These are phyloP conservation scores for Sceloporus undulatus DNA, from an alignment of 2,113 vertebrate genomes.

Conservation along the genomic window DNA sequence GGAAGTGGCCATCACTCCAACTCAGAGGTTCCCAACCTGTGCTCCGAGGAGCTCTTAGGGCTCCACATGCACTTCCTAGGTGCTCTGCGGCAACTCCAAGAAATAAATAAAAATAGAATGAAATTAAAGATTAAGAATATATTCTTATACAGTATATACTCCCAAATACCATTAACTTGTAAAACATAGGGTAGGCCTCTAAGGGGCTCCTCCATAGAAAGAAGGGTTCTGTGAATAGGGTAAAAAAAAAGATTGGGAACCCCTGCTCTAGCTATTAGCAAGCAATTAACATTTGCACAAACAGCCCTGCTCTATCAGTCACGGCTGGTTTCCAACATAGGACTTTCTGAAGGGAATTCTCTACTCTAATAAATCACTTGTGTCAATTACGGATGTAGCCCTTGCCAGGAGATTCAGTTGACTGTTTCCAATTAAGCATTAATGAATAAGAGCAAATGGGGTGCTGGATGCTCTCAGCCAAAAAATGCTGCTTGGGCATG, in stretches of 20 bases:
- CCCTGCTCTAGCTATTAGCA: slow-evolving; percentile 6
- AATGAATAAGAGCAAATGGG: slow-evolving; percentile 33
- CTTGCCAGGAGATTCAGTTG: slow-evolving; percentile 36
- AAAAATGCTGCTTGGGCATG: not conserved
- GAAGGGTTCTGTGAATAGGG: too few relatives aligned
- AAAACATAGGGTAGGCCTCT: too few relatives aligned
- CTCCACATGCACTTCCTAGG: too few relatives aligned
- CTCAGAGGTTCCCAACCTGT: too few relatives aligned
- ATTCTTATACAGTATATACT: too few relatives aligned
- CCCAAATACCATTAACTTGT: too few relatives aligned
- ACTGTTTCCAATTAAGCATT: slow-evolving; percentile 45
- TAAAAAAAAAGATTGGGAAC: too few relatives aligned
- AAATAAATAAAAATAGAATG: too few relatives aligned
- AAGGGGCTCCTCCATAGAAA: too few relatives aligned
- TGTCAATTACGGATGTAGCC: slow-evolving; percentile 73
- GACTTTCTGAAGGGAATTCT: slow-evolving; percentile 31
- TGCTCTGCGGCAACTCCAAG: too few relatives aligned
- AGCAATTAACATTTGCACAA: slow-evolving; percentile 6
- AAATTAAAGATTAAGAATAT: too few relatives aligned
- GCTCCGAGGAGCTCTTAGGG: too few relatives aligned
- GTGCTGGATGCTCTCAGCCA: not conserved
- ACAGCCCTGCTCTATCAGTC: not conserved
- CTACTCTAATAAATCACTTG: slow-evolving; percentile 74
- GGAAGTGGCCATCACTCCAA: not conserved
- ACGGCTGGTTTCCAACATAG: not conserved